A percentile compares a stretch with the other conserved stretches of the same genome.
These are phyloP conservation scores for Echinops telfairi DNA, from an alignment of 2,113 vertebrate species.

Conservation along the genomic window DNA sequence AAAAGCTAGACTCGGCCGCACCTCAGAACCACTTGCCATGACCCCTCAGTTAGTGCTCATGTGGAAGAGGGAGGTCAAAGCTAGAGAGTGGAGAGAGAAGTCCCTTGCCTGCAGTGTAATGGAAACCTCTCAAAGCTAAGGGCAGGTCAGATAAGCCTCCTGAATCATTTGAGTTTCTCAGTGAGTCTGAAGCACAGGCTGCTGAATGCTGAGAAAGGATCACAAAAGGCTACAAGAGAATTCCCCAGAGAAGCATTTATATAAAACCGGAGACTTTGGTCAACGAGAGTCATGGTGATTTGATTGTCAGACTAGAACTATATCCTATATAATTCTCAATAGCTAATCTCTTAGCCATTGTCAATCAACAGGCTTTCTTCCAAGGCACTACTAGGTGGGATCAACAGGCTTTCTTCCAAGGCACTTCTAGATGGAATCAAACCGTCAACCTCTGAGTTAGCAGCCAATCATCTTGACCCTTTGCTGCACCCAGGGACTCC, in stretches of 20 bases:
- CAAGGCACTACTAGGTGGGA: not conserved
- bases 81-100: not conserved
- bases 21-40: not conserved
- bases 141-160: not conserved
- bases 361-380: not conserved
- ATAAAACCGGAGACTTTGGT: not conserved
- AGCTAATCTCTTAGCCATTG: not conserved
- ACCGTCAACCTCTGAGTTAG: not conserved
- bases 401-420: not conserved
- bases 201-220: not conserved
- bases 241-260: not conserved
- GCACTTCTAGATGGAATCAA: not conserved
- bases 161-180: not conserved
- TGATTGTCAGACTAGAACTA: not conserved
- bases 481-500: not conserved
- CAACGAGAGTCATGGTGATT: not conserved
- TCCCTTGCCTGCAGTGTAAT: not conserved
- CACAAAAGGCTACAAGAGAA: not conserved
- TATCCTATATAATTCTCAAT: not conserved
- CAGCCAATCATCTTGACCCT: not conserved
- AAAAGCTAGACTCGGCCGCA: too few relatives aligned
- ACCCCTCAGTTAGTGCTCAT: too few relatives aligned
- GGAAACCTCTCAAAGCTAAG: not conserved
- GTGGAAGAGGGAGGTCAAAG: not conserved
- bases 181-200: not conserved